These are phyloP conservation scores for Neoarius graeffei DNA, from an alignment of 2,113 vertebrate genomes.

Conservation along the genomic window DNA sequence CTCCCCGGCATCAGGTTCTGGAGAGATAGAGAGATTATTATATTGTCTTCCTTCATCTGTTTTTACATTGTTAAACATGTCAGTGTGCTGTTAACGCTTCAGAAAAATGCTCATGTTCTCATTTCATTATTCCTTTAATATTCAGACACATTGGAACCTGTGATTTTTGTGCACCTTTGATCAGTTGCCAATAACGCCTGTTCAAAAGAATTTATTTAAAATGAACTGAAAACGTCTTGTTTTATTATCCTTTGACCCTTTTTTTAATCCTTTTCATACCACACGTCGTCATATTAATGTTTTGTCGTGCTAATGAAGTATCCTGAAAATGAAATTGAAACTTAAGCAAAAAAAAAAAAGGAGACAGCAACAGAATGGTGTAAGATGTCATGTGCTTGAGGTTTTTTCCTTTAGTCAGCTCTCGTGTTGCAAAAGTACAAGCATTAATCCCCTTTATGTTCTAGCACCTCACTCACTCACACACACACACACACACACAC, in stretches of 20 bases:
- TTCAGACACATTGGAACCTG: too few relatives aligned
- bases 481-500: slow-evolving; percentile 18
- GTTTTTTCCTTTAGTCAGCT: slow-evolving; percentile 35
- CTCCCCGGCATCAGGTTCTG: slow-evolving; percentile 42
- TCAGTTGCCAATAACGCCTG: neutral
- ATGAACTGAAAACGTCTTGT: neutral
- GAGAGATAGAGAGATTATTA: slow-evolving; percentile 12
- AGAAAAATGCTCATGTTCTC: neutral
- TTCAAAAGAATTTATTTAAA: neutral
- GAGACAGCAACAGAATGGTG: slow-evolving; percentile 5
- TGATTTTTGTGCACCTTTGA: neutral
- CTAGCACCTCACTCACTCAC: neutral
- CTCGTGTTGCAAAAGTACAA: slow-evolving; percentile 54
- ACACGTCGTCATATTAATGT: neutral
- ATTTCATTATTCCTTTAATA: neutral
- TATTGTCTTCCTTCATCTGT: neutral
- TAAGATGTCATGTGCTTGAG: slow-evolving; percentile 48
- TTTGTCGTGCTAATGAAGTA: neutral
- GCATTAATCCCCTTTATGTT: slow-evolving; percentile 44
- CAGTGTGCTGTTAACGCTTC: neutral
- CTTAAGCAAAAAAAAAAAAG: neutral
- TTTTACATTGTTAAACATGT: neutral
- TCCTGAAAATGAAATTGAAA: neutral
- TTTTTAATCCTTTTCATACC: neutral
- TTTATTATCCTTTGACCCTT: neutral